Conservation (phyloP, 2,888 invertebrate species). For the Calameuta filiformis region DNA sequence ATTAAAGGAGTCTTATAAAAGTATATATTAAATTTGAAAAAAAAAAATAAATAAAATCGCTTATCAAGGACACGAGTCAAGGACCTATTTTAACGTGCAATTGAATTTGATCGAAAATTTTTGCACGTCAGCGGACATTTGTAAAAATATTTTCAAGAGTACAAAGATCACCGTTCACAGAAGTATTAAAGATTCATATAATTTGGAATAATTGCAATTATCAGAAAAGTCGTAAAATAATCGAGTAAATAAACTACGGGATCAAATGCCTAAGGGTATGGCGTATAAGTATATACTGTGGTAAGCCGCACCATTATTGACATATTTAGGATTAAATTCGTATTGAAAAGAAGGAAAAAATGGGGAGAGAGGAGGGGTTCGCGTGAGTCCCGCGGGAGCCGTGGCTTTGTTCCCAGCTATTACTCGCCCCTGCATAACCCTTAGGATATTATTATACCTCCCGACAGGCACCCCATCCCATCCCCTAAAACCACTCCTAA, state of each 20-base stretch:
- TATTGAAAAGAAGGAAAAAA: slow-evolving; percentile 38
- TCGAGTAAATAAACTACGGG: neutral
- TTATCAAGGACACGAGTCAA: too few species aligned
- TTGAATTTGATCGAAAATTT: too few species aligned
- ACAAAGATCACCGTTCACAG: neutral
- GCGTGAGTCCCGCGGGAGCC: slow-evolving; percentile 49
- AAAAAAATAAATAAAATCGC: too few species aligned
- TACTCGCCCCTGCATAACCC: slow-evolving; percentile 62
- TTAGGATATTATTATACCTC: slow-evolving; percentile 65
- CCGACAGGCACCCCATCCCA: slow-evolving; percentile 26
- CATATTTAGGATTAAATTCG: slow-evolving; percentile 62
- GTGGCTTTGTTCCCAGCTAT: slow-evolving; percentile 66
- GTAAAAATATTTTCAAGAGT: too few species aligned
- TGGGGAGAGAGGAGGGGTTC: slow-evolving; percentile 30
- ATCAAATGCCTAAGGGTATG: neutral
- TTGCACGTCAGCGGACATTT: too few species aligned
- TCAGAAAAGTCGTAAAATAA: neutral
- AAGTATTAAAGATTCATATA: neutral
- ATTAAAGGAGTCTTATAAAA: too few species aligned
- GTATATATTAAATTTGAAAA: too few species aligned
- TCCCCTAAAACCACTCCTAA: slow-evolving; percentile 25
- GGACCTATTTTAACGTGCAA: too few species aligned
- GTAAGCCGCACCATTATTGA: slow-evolving; percentile 45
- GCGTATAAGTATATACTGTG: neutral
- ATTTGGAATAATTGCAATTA: neutral